A percentile compares a stretch with the other conserved stretches of the same genome.
These are phyloP conservation scores for Apamea monoglypha DNA, from an alignment of 2,888 invertebrate species.

Conservation along the genomic window DNA sequence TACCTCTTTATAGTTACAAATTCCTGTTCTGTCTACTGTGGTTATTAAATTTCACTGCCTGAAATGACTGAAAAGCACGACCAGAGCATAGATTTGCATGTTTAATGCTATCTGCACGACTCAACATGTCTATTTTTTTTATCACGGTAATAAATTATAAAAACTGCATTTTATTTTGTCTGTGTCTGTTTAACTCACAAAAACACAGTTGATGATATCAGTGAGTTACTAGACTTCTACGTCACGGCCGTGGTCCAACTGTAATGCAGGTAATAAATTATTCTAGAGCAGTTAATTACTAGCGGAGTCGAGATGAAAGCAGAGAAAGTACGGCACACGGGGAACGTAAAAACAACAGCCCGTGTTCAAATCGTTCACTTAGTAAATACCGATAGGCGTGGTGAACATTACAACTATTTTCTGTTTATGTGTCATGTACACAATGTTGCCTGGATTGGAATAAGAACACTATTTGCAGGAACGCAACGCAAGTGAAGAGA, in stretches of 20 bases:
- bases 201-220: conserved; percentile 43
- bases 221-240: conserved; percentile 43
- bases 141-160: conserved; percentile 23
- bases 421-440: conserved; percentile 18
- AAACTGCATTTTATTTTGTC: conserved; percentile 1
- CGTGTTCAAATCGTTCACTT: conserved; percentile 57
- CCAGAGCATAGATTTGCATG: not conserved
- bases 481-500: not conserved
- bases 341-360: conserved; percentile 56
- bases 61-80: conserved; percentile 6
- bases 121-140: not conserved
- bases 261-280: conserved; percentile 73
- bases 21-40: not conserved
- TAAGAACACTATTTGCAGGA: not conserved
- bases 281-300: conserved; percentile 74
- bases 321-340: conserved; percentile 76
- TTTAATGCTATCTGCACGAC: not conserved
- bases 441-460: conserved; percentile 9
- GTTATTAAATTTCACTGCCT: not conserved
- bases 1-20: not conserved
- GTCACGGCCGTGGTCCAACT: conserved; percentile 56
- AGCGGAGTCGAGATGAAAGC: conserved; percentile 75
- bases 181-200: conserved; percentile 14
- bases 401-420: conserved; percentile 47
- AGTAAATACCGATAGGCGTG: conserved; percentile 49